These are phyloP conservation scores for Enteromius viviparus DNA, from an alignment of 2,797 vertebrate species.

Conservation along the genomic window DNA sequence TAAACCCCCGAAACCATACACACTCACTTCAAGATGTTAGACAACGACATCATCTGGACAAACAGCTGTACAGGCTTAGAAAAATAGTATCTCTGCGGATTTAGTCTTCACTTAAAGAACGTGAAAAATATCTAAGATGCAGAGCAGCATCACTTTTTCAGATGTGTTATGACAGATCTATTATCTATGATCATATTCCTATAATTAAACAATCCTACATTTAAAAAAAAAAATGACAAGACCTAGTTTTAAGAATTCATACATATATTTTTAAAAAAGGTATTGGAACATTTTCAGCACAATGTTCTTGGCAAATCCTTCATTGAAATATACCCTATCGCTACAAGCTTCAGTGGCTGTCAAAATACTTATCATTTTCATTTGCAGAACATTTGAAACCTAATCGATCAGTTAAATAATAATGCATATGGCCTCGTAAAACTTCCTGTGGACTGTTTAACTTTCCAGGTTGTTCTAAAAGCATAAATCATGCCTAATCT, in stretches of 20 bases:
- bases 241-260: conserved; percentile 18
- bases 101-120: conserved; percentile 19
- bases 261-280: conserved; percentile 11
- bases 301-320: conserved; percentile 48
- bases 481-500: conserved; percentile 15
- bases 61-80: conserved; percentile 52
- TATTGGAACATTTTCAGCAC: conserved; percentile 31
- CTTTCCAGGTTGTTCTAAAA: conserved; percentile 12
- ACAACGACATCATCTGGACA: conserved; percentile 38
- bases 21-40: conserved; percentile 27
- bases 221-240: conserved; percentile 13
- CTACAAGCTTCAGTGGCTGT: conserved; percentile 15
- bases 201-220: conserved; percentile 17
- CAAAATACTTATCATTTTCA: conserved; percentile 32
- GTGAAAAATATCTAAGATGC: conserved; percentile 31
- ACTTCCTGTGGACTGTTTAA: conserved; percentile 23
- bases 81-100: conserved; percentile 47
- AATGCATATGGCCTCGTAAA: conserved; percentile 31
- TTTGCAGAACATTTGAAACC: neutral
- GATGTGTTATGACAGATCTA: neutral
- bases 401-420: conserved; percentile 31
- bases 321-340: conserved; percentile 21
- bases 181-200: neutral
- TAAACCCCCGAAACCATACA: conserved; percentile 30
- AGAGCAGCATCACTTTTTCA: conserved; percentile 10